Evolutionary conservation across 2,888 invertebrate species (phyloP), one percentile per base, ranked within the genome.

Genomic region (Drosophila rellima): DNA sequence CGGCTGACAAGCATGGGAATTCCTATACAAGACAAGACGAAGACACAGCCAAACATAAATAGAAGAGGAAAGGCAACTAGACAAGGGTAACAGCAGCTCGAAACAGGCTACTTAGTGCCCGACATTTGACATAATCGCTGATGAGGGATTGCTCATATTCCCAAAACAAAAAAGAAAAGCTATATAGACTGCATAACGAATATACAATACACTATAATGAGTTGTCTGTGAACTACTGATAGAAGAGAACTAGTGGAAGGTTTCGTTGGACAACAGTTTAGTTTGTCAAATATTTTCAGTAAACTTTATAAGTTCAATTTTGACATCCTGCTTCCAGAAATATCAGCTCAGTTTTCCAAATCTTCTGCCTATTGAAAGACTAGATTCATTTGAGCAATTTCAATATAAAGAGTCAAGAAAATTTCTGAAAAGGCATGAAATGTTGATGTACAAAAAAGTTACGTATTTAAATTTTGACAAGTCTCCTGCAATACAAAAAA

Each of bases 41-140:
- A 67, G 37, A 70, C 74, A 63, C 56, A 20, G 57, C 54, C 29
- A 37, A 15, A 50, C 51, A 50, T 31, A 77, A 55, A 42, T 15
- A 13, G 29, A 44, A 33, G 47, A 55, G 44, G 35, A 45, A 48
- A 64, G 55, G 54, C 37, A 61, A 44, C 64, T 59, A 40, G 69
- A 63, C 69, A 74, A 71, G 64, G 64, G 56, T 62, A 62, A 55
- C 35, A 13, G 29, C 40, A 60, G 51, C 23, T 31, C 3, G 39
- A 42, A 70, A 59, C 68, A 55, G 80, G 78, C 74, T 74, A 72
- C 74, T 84, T 68, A 78, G 79, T 85, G 88, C 79, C 56, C 79
- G 56, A 42, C 56, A 55, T 85, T 82, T 88, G 82, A 88, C 88
- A 88, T 82, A 82, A 83, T 74, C 74, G 80, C 68, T 85, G 82